A percentile compares a stretch with the other conserved stretches of the same genome.
Evolutionary conservation across 2,113 vertebrate genomes (phyloP).

Genomic region (Zosterops hypoxanthus): DNA sequence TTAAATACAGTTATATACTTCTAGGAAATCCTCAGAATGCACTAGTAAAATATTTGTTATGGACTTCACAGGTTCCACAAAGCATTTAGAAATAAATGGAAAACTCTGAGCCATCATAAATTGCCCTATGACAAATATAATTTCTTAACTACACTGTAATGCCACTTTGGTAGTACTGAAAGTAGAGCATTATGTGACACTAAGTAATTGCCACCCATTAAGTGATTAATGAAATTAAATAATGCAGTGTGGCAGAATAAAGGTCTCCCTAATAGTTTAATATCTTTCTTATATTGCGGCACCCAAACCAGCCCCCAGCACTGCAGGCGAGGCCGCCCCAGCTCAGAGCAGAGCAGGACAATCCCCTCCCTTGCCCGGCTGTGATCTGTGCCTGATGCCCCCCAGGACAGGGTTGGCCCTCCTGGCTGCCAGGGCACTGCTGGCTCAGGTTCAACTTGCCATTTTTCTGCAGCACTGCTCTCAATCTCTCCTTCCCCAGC

Average conservation of each 20-base stretch:
- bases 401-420: rapidly evolving
- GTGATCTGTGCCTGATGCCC: rapidly evolving
- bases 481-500: not conserved
- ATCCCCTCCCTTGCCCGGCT: not conserved
- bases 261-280: not conserved
- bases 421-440: not conserved
- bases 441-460: not conserved
- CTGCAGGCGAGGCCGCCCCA: not conserved
- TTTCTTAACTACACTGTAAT: not conserved
- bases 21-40: not conserved
- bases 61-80: not conserved
- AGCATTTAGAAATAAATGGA: not conserved
- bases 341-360: not conserved
- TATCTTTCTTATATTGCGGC: not conserved
- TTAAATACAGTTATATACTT: not conserved
- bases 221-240: not conserved
- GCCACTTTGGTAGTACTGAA: not conserved
- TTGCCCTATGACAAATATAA: not conserved
- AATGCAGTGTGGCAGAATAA: not conserved
- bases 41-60: not conserved
- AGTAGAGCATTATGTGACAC: not conserved
- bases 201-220: not conserved
- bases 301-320: not conserved
- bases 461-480: rapidly evolving
- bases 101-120: not conserved